Conservation (phyloP, 1,140 invertebrate genomes). For the Calliopsis andreniformis region DNA sequence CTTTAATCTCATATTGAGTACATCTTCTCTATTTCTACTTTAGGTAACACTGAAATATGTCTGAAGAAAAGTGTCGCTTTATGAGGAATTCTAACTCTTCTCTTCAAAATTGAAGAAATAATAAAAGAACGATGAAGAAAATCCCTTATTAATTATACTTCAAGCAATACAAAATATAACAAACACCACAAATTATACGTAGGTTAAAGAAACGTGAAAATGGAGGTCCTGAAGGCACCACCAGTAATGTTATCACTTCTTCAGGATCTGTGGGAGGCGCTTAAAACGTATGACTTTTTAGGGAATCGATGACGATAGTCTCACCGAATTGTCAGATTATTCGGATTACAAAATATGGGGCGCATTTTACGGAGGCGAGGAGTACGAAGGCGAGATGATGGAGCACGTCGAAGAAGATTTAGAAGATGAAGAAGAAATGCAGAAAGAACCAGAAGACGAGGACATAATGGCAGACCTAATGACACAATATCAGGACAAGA, state of each 20-base stretch:
- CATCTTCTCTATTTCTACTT: too few relatives aligned
- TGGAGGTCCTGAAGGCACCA: not conserved
- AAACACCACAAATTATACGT: not conserved
- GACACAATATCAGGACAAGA: not conserved
- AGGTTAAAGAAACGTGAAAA: not conserved
- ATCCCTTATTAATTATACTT: too few relatives aligned
- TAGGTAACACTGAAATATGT: too few relatives aligned
- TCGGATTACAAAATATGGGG: constrained; percentile 4
- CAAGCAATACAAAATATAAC: not conserved
- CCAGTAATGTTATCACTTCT: not conserved
- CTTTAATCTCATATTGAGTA: too few relatives aligned
- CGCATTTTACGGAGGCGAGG: constrained; percentile 21
- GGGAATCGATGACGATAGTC: constrained; percentile 13
- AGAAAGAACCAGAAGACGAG: constrained; percentile 7
- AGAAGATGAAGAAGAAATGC: constrained; percentile 6
- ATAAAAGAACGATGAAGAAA: too few relatives aligned
- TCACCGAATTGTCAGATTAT: not conserved
- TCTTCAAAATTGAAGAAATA: too few relatives aligned
- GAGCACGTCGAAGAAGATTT: constrained; percentile 36
- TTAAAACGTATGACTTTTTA: not conserved
- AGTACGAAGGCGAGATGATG: constrained; percentile 8
- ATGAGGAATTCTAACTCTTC: too few relatives aligned
- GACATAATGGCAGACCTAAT: constrained; percentile 24
- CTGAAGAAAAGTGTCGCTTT: too few relatives aligned
- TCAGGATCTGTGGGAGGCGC: not conserved